Conservation (phyloP, 2,888 invertebrate genomes). For the Cryptus viduatorius region DNA sequence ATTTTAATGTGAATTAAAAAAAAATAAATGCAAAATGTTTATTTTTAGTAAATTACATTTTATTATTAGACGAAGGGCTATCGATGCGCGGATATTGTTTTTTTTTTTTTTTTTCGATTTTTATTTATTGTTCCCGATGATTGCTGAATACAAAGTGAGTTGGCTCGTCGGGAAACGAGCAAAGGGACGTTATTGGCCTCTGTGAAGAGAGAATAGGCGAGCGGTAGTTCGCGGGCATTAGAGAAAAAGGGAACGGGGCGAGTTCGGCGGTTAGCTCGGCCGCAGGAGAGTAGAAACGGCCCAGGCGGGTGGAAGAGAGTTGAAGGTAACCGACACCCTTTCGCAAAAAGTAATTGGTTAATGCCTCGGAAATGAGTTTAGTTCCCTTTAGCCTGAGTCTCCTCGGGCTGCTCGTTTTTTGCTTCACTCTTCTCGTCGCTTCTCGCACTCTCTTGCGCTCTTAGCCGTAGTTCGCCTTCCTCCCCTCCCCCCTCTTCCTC, state of each 20-base stretch:
- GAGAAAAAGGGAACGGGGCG: slow-evolving; percentile 40
- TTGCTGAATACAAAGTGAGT: slow-evolving; percentile 17
- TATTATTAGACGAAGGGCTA: not conserved
- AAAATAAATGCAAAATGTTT: too few species aligned
- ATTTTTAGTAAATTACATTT: not conserved
- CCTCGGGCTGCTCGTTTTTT: slow-evolving; percentile 70
- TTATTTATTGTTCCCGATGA: not conserved
- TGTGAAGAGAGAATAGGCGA: slow-evolving; percentile 21
- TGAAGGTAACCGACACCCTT: slow-evolving; percentile 83
- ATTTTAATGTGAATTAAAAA: too few species aligned
- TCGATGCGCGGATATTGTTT: not conserved
- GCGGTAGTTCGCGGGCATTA: slow-evolving; percentile 12
- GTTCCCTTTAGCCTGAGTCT: slow-evolving; percentile 80
- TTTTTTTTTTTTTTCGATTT: not conserved
- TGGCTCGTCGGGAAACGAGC: slow-evolving; percentile 37
- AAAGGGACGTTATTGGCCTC: slow-evolving; percentile 41
- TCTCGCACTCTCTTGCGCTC: slow-evolving; percentile 63
- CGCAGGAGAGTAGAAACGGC: slow-evolving; percentile 52
- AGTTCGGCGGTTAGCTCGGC: slow-evolving; percentile 63
- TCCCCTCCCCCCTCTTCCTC: slow-evolving; percentile 48
- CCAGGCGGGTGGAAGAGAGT: slow-evolving; percentile 63
- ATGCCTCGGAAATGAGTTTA: slow-evolving; percentile 85
- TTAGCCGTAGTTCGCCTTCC: slow-evolving; percentile 54
- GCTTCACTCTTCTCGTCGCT: slow-evolving; percentile 35
- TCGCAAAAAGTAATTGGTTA: slow-evolving; percentile 85